Conservation (phyloP, 2,797 vertebrate genomes). For the Fistularia tabacaria region DNA sequence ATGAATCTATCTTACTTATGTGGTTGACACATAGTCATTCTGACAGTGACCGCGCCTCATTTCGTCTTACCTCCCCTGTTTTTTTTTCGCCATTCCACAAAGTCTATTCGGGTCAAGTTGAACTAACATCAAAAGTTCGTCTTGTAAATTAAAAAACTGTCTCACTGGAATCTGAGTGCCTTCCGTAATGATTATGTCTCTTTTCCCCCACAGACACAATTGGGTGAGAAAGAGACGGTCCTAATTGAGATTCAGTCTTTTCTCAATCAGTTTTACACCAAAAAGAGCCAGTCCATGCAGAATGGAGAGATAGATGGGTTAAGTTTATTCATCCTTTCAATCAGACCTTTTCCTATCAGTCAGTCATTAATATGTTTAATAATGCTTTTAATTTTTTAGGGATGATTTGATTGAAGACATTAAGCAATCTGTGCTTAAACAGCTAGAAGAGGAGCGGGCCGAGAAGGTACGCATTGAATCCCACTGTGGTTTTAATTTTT, state of each 20-base stretch:
- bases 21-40: background rate
- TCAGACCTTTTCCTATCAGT: background rate
- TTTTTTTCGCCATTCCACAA: no score
- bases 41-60: background rate
- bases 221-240: slow-evolving; percentile 81
- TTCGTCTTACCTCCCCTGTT: background rate
- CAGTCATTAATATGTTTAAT: background rate
- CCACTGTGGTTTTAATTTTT: slow-evolving; percentile 1
- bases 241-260: slow-evolving; percentile 82
- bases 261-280: slow-evolving; percentile 80
- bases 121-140: background rate
- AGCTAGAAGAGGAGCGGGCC: slow-evolving; percentile 77
- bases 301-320: slow-evolving; percentile 60
- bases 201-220: slow-evolving; percentile 73
- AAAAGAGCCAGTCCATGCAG: slow-evolving; percentile 66
- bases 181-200: background rate
- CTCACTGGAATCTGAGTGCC: no score
- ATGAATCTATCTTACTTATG: background rate
- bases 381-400: slow-evolving; percentile 52
- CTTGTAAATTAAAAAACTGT: background rate
- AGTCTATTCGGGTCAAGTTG: no score
- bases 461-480: slow-evolving; percentile 75
- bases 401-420: slow-evolving; percentile 67
- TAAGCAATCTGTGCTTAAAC: slow-evolving; percentile 72
- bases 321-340: slow-evolving; percentile 21